Conservation (phyloP, 92 coral and sea anemone genomes). For the Chrysogorgia sp. region DNA sequence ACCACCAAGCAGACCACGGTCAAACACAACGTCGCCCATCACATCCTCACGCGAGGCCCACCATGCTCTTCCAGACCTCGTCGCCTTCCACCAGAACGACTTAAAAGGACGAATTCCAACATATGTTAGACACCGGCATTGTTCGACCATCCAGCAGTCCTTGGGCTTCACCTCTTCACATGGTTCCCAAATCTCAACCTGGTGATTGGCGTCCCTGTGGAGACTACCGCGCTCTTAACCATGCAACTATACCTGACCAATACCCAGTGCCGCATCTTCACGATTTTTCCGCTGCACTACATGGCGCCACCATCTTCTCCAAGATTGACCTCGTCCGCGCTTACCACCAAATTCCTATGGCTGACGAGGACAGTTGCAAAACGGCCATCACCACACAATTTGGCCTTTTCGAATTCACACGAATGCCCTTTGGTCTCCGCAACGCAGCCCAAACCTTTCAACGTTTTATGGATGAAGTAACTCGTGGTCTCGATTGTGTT, state of each 20-base stretch:
- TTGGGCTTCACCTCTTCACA: slow-evolving; percentile 34
- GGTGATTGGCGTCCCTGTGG: slow-evolving; percentile 40
- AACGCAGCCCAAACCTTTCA: slow-evolving; percentile 34
- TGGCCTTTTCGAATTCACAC: slow-evolving; percentile 21
- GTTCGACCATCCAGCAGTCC: slow-evolving; percentile 17
- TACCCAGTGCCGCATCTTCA: slow-evolving; percentile 38
- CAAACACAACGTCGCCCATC: background rate
- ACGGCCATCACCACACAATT: slow-evolving; percentile 30
- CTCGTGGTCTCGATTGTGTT: slow-evolving; percentile 22
- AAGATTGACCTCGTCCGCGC: slow-evolving; percentile 23
- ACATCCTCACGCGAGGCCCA: slow-evolving; percentile 5
- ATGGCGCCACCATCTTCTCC: slow-evolving; percentile 21
- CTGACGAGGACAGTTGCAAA: slow-evolving; percentile 26
- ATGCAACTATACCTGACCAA: slow-evolving; percentile 12
- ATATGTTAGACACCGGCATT: slow-evolving; percentile 11
- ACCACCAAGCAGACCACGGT: background rate
- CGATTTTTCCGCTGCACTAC: slow-evolving; percentile 11
- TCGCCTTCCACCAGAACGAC: slow-evolving; percentile 21
- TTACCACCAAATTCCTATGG: slow-evolving; percentile 39
- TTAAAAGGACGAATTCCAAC: slow-evolving; percentile 16
- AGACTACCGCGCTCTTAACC: slow-evolving; percentile 19
- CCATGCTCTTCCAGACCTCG: background rate
- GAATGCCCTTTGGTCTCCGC: slow-evolving; percentile 27
- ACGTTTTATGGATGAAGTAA: slow-evolving; percentile 25
- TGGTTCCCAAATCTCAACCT: slow-evolving; percentile 18